Conservation (phyloP, 2,888 invertebrate species). For the Andrena fulva region DNA sequence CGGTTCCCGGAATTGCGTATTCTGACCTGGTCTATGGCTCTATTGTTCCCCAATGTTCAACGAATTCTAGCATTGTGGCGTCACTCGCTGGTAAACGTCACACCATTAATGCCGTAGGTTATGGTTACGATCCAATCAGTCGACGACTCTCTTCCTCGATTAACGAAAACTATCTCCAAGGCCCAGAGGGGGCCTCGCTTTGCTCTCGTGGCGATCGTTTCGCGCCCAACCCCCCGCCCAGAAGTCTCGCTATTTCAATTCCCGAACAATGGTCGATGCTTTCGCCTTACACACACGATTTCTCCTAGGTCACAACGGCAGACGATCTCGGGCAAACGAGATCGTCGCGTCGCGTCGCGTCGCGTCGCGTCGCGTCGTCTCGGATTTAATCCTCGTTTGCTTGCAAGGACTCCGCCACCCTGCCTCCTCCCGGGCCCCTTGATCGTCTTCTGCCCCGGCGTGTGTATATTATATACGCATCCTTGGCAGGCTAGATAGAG, state of each 20-base stretch:
- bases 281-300: conserved; percentile 69
- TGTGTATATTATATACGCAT: conserved; percentile 62
- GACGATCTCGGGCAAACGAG: conserved; percentile 63
- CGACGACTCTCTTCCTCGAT: too few relatives aligned
- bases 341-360: conserved; percentile 23
- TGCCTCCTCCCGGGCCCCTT: conserved; percentile 18
- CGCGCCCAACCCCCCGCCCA: not conserved
- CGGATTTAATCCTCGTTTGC: conserved; percentile 78
- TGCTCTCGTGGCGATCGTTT: conserved; percentile 23
- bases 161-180: not conserved
- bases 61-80: conserved; percentile 16
- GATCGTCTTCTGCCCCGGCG: conserved; percentile 54
- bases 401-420: conserved; percentile 56
- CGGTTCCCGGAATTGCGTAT: conserved; percentile 30
- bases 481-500: conserved; percentile 63
- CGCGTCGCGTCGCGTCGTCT: conserved; percentile 57
- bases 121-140: too few relatives aligned
- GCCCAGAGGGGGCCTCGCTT: not conserved
- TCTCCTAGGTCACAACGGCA: conserved; percentile 70
- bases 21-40: not conserved
- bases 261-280: conserved; percentile 53
- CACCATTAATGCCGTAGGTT: too few relatives aligned
- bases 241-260: conserved; percentile 14
- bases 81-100: not conserved
- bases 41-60: not conserved